phyloP scores from a whole-genome alignment of 2,113 vertebrate species.

The Hoplias malabaricus region DNA sequence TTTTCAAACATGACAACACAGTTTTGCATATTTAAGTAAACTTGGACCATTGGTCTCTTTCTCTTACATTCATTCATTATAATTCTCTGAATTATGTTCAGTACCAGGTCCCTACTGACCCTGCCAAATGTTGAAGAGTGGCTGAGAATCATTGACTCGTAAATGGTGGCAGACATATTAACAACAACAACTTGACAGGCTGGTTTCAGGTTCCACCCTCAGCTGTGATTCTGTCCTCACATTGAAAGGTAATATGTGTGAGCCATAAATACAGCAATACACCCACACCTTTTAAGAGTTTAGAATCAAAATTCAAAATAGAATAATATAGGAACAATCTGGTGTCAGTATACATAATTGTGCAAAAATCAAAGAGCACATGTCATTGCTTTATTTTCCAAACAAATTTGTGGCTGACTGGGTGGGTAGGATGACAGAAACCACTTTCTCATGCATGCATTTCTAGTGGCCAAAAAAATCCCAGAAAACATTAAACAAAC shows the following conservation, averaged over 20 bases:
- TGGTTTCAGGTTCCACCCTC: slow-evolving; percentile 52
- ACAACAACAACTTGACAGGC: slow-evolving; percentile 50
- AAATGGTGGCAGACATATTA: slow-evolving; percentile 16
- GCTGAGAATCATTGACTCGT: neutral
- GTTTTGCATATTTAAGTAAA: neutral
- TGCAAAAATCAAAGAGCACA: too few relatives aligned
- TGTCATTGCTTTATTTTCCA: too few relatives aligned
- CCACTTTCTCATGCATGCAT: too few relatives aligned
- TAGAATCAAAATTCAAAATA: too few relatives aligned
- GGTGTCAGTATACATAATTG: too few relatives aligned
- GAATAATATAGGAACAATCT: too few relatives aligned
- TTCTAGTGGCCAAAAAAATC: too few relatives aligned
- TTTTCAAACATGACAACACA: neutral
- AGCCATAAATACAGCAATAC: slow-evolving; percentile 1
- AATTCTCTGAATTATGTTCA: slow-evolving; percentile 7
- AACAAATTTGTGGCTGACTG: too few relatives aligned
- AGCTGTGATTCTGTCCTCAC: slow-evolving; percentile 18
- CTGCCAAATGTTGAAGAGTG: neutral
- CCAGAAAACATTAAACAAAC: too few relatives aligned
- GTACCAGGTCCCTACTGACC: neutral
- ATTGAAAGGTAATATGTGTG: neutral
- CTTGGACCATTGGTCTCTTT: neutral
- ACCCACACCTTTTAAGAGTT: neutral
- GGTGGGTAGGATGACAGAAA: too few relatives aligned
- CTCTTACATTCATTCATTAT: neutral